Evolutionary conservation across 1,140 invertebrate species (phyloP), one percentile per base, ranked within the genome.

Genomic region (Neodiprion pinetum): DNA sequence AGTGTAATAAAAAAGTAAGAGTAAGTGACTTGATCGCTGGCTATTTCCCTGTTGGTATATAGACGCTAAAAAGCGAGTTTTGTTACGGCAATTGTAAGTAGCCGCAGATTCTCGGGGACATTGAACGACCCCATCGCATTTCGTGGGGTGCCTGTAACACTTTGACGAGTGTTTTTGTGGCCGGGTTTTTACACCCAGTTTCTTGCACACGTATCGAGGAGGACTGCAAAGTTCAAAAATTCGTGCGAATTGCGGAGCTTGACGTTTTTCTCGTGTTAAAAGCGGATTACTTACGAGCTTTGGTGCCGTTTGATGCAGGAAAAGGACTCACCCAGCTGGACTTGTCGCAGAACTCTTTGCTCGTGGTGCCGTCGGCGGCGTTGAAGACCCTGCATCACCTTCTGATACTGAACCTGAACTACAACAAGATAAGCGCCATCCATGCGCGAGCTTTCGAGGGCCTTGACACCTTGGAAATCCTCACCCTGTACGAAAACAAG

Each of bases 401-500:
- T 72, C 91, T 96, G 61, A 96, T 96, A 78, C 89, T 98, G 14
- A 97, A 96, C 85, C 91, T 98, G 87, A 96, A 97, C 85, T 94
- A 96, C 85, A 98, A 98, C 84, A 95, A 94, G 81, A 93, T 96
- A 79, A 91, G 88, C 14, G 91, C 91, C 68, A 90, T 97, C 21
- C 94, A 95, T 79, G 90, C 91, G 61, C 92, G 91, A 72, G 95
- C 95, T 21, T 97, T 98, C 80, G 91, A 94, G 78, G 95, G 95
- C 2, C 90, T 97, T 77, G 94, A 95, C 76, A 95, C 95, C 7
- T 89, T 96, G 69, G 95, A 96, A 85, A 95, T 96, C 74, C 90
- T 98, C 50, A 96, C 95, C 66, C 87, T 97, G 17, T 97, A 97
- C 84, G 95, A 95, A 83, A 98, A 97, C 84, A 94, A 93, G 88